phyloP scores from a whole-genome alignment of 2,797 vertebrate species.

The Sorex maritimensis region DNA sequence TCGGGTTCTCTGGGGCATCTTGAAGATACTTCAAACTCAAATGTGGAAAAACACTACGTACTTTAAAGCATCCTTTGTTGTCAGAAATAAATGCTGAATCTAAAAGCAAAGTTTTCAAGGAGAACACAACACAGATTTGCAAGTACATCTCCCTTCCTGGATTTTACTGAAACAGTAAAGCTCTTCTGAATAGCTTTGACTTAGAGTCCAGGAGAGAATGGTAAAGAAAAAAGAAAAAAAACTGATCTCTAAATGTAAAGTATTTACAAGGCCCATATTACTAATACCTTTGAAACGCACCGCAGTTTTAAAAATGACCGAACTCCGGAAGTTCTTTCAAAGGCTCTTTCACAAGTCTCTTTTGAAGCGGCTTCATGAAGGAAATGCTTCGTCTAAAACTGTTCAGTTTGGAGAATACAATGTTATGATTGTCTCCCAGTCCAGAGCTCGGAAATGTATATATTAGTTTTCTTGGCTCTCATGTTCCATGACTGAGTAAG shows the following conservation, averaged over 20 bases:
- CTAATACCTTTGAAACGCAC: constrained; percentile 69
- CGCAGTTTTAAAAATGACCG: constrained; percentile 50
- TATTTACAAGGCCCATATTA: constrained; percentile 65
- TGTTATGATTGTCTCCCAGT: constrained; percentile 60
- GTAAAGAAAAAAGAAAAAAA: constrained; percentile 21
- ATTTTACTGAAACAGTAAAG: constrained; percentile 64
- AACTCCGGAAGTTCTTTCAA: constrained; percentile 33
- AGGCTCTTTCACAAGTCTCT: constrained; percentile 61
- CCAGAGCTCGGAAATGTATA: constrained; percentile 68
- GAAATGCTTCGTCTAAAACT: constrained; percentile 62
- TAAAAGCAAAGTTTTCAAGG: constrained; percentile 56
- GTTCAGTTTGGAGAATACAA: constrained; percentile 46
- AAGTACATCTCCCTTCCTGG: not conserved
- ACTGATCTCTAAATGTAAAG: constrained; percentile 57
- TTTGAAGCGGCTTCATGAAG: constrained; percentile 64
- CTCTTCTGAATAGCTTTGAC: constrained; percentile 27
- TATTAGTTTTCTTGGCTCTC: constrained; percentile 63
- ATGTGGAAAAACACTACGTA: not conserved
- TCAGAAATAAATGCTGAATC: constrained; percentile 61
- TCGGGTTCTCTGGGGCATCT: constrained; percentile 37
- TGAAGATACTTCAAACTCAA: constrained; percentile 58
- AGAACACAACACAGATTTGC: not conserved
- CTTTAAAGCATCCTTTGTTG: constrained; percentile 33
- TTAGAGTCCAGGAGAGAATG: constrained; percentile 39
- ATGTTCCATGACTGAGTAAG: constrained; percentile 67